Percentiles rank a stretch among this genome's conserved stretches.
Conservation (phyloP, 2,888 invertebrate species). For the Petrolisthes cinctipes region DNA sequence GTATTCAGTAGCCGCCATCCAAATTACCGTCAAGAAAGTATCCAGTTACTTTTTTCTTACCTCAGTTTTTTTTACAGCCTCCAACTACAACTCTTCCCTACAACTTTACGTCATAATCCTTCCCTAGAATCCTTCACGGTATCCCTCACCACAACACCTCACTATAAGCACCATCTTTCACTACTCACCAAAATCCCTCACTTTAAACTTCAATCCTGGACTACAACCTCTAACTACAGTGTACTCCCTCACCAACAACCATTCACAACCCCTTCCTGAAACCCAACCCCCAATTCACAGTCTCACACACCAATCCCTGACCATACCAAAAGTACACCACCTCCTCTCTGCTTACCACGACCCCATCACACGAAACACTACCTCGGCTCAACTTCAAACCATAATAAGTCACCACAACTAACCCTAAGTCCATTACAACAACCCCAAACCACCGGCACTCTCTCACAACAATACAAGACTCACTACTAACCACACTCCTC, state of each 20-base stretch:
- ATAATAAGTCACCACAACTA: too few relatives aligned
- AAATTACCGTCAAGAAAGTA: too few relatives aligned
- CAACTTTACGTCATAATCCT: neutral
- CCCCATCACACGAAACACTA: too few relatives aligned
- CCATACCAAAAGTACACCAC: too few relatives aligned
- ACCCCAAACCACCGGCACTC: too few relatives aligned
- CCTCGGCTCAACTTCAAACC: too few relatives aligned
- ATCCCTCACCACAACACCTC: neutral
- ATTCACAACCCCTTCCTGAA: neutral
- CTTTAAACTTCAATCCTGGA: neutral
- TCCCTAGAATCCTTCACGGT: neutral
- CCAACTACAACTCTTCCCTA: neutral
- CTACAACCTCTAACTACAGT: neutral
- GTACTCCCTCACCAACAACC: neutral
- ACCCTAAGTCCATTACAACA: too few relatives aligned
- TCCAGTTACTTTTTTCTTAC: neutral
- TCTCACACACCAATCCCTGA: neutral
- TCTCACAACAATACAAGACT: too few relatives aligned
- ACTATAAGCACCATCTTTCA: conserved; percentile 11
- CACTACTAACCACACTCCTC: too few relatives aligned
- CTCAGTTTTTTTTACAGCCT: too few relatives aligned
- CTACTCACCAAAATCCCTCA: neutral
- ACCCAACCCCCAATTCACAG: neutral
- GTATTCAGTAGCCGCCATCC: too few relatives aligned
- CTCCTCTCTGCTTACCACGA: too few relatives aligned